A percentile compares a stretch with the other conserved stretches of the same genome.
Evolutionary conservation across 2,888 invertebrate species (phyloP).

Genomic region (Oligia latruncula): DNA sequence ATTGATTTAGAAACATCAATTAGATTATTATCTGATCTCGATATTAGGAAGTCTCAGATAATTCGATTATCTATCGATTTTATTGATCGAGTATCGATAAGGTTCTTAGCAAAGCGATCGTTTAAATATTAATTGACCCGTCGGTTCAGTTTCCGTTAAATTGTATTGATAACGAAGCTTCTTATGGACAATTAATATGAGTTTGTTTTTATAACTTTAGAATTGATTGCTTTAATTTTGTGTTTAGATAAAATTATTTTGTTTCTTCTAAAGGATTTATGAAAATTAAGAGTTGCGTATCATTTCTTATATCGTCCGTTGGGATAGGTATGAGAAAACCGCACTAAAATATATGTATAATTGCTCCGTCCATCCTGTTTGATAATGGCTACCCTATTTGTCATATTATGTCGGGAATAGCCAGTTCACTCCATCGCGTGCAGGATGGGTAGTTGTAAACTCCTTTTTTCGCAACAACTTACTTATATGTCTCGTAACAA

Average conservation of each 20-base stretch:
- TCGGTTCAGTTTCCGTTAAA: constrained; percentile 2
- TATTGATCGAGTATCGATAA: constrained; percentile 51
- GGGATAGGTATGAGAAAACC: not conserved
- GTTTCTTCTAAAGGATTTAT: not conserved
- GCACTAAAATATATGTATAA: not conserved
- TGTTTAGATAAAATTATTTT: not conserved
- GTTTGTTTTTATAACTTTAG: not conserved
- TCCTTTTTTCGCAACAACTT: not conserved
- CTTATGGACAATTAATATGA: constrained; percentile 20
- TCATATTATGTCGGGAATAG: not conserved
- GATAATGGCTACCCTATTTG: not conserved
- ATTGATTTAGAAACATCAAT: constrained; percentile 54
- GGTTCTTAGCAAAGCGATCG: constrained; percentile 28
- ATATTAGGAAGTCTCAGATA: constrained; percentile 46
- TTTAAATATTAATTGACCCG: constrained; percentile 40
- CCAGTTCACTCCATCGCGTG: not conserved
- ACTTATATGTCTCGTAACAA: not conserved
- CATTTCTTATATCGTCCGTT: not conserved
- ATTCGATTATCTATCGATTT: constrained; percentile 54
- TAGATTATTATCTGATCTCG: constrained; percentile 55
- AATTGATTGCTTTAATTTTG: not conserved
- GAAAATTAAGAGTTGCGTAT: not conserved
- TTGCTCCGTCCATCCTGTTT: not conserved
- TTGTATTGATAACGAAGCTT: constrained; percentile 22
- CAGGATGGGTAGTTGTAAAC: not conserved